Conservation (phyloP, 2,797 vertebrate species). For the Gadopsis bispinosus region DNA sequence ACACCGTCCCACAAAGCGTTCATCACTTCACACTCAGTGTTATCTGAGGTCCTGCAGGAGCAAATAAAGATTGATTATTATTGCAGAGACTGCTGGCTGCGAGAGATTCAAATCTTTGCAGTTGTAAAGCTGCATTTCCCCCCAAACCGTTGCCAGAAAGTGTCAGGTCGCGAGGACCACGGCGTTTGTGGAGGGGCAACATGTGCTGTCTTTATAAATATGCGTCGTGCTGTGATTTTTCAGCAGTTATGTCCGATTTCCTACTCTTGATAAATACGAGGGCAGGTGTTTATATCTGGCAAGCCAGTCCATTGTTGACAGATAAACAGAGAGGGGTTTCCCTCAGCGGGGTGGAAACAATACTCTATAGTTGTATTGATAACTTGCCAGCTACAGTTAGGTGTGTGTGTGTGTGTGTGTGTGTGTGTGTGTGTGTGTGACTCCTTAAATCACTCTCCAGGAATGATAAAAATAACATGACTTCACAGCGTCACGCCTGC, state of each 20-base stretch:
- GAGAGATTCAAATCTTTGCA: not conserved
- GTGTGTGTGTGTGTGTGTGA: slow-evolving; percentile 18
- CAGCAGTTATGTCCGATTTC: not conserved
- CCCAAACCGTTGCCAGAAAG: not conserved
- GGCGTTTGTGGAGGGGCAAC: not conserved
- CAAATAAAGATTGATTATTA: not conserved
- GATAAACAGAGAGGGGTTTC: slow-evolving; percentile 48
- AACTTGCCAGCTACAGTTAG: slow-evolving; percentile 33
- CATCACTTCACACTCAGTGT: not conserved
- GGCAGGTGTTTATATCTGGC: slow-evolving; percentile 40
- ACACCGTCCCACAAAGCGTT: not conserved
- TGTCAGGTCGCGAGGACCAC: not conserved
- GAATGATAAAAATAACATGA: slow-evolving; percentile 66
- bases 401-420: slow-evolving; percentile 30
- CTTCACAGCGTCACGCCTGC: slow-evolving; percentile 46
- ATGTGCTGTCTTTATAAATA: not conserved
- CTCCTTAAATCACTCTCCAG: slow-evolving; percentile 66
- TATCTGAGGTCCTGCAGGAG: not conserved
- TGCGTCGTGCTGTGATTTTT: not conserved
- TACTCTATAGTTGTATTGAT: slow-evolving; percentile 44
- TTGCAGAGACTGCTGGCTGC: not conserved
- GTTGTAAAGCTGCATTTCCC: no score
- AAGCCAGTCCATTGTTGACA: slow-evolving; percentile 43
- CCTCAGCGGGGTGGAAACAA: slow-evolving; percentile 56
- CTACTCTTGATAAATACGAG: slow-evolving; percentile 1